Conservation (phyloP, 2,113 vertebrate species). For the Thalassoma bifasciatum region DNA sequence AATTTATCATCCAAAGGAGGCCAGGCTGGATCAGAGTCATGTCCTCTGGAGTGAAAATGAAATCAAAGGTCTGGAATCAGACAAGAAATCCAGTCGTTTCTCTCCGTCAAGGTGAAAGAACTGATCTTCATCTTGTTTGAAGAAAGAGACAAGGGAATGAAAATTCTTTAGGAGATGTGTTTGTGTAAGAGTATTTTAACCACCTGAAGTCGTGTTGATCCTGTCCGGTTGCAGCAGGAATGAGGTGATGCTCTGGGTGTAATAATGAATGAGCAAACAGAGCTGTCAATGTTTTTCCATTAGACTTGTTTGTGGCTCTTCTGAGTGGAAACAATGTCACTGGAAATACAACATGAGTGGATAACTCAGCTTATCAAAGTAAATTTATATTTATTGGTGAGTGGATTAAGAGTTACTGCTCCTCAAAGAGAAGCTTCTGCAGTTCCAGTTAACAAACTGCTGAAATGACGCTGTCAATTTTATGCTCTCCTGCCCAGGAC, state of each 20-base stretch:
- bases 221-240: conserved; percentile 76
- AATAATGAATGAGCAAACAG: conserved; percentile 81
- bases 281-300: conserved; percentile 1
- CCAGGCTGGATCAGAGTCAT: background rate
- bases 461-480: background rate
- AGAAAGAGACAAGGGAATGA: conserved; percentile 26
- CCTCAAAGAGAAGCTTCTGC: background rate
- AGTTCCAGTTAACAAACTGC: background rate
- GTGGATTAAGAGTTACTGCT: background rate
- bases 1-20: background rate
- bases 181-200: background rate
- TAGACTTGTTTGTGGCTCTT: background rate
- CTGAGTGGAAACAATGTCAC: conserved; percentile 53
- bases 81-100: conserved; percentile 10
- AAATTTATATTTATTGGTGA: background rate
- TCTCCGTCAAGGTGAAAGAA: background rate
- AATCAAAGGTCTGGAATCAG: conserved; percentile 3
- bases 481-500: background rate
- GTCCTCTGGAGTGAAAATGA: conserved; percentile 24
- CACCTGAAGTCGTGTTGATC: conserved; percentile 64
- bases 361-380: background rate
- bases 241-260: conserved; percentile 33
- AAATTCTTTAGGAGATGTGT: background rate
- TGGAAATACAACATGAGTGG: background rate
- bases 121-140: conserved; percentile 24